These are phyloP conservation scores for Solen grandis DNA, from an alignment of 1,140 invertebrate genomes.

Conservation along the genomic window DNA sequence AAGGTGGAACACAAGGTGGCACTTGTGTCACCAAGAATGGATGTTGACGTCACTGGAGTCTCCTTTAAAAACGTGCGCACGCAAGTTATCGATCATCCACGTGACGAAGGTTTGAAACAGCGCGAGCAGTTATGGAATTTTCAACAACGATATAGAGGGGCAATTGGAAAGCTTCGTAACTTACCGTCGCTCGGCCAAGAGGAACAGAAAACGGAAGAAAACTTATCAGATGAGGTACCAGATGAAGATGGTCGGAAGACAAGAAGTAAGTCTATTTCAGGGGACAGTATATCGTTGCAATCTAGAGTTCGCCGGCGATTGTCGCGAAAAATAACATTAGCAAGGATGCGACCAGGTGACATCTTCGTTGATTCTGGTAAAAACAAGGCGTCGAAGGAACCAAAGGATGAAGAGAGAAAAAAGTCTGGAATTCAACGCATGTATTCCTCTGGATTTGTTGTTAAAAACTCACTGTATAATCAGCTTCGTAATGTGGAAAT, in stretches of 20 bases:
- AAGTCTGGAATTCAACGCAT: conserved; percentile 35
- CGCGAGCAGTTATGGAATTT: conserved; percentile 55
- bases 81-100: conserved; percentile 49
- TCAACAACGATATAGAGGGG: conserved; percentile 43
- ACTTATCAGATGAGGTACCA: background rate
- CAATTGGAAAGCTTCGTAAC: background rate
- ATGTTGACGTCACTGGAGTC: conserved; percentile 36
- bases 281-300: background rate
- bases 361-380: background rate
- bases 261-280: background rate
- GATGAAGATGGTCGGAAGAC: conserved; percentile 4
- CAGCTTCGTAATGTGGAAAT: conserved; percentile 31
- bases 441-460: conserved; percentile 46
- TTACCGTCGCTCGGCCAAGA: background rate
- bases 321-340: background rate
- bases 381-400: background rate
- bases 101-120: conserved; percentile 51
- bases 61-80: conserved; percentile 48
- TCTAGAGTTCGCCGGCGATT: background rate
- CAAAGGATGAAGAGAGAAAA: conserved; percentile 17
- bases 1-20: conserved; percentile 16
- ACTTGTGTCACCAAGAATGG: conserved; percentile 43
- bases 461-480: conserved; percentile 43
- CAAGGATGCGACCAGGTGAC: background rate
- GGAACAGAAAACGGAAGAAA: conserved; percentile 8